phyloP scores from a whole-genome alignment of 1,140 invertebrate species.

The Helicoverpa armigera region DNA sequence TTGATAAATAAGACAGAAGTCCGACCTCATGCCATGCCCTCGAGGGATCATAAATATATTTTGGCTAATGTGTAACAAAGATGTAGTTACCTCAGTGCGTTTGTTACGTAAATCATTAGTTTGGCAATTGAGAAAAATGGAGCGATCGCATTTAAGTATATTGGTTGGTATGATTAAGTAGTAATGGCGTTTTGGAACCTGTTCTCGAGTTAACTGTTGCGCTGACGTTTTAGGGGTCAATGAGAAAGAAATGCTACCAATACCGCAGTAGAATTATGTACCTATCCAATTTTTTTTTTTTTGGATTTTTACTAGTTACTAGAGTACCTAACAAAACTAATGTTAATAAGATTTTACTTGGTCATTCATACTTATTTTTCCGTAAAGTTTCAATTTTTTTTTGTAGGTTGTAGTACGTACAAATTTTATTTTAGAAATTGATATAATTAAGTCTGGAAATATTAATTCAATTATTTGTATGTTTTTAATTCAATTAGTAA shows the following conservation, averaged over 20 bases:
- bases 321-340: too few species aligned
- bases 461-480: too few species aligned
- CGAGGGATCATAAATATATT: slow-evolving; percentile 19
- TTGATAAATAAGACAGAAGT: neutral
- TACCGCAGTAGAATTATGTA: too few species aligned
- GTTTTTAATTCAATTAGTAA: too few species aligned
- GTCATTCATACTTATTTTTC: too few species aligned
- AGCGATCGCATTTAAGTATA: slow-evolving; percentile 50
- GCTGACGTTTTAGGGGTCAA: slow-evolving; percentile 22
- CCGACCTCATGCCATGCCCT: neutral
- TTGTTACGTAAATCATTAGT: slow-evolving; percentile 56
- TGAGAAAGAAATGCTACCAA: neutral
- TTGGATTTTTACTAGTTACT: too few species aligned
- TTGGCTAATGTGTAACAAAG: slow-evolving; percentile 42
- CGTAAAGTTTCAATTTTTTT: too few species aligned
- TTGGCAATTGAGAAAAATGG: slow-evolving; percentile 62
- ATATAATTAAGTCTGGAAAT: too few species aligned
- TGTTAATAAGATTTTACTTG: too few species aligned
- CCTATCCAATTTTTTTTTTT: too few species aligned
- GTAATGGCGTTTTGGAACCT: slow-evolving; percentile 52
- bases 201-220: slow-evolving; percentile 31
- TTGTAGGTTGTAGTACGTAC: too few species aligned
- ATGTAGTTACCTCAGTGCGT: slow-evolving; percentile 51
- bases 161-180: slow-evolving; percentile 11
- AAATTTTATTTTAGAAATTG: neutral